phyloP scores from a whole-genome alignment of 2,113 vertebrate species.

The Zosterops hypoxanthus region DNA sequence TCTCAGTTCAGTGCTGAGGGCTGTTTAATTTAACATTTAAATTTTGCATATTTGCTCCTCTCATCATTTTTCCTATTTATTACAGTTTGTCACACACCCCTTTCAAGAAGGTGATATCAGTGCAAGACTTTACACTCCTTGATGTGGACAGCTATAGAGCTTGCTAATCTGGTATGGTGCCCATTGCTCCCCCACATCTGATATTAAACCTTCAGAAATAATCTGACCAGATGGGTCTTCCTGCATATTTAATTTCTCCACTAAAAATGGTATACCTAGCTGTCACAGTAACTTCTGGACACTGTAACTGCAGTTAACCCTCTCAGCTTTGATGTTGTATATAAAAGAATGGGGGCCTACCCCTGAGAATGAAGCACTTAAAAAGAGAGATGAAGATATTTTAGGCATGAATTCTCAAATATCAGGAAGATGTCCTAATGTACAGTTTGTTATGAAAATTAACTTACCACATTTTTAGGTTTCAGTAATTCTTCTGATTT shows the following conservation, averaged over 20 bases:
- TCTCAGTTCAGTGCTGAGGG: not conserved
- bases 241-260: not conserved
- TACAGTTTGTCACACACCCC: not conserved
- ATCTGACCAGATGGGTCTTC: not conserved
- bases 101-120: not conserved
- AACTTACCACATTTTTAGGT: not conserved
- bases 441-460: not conserved
- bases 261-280: not conserved
- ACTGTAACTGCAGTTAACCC: not conserved
- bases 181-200: not conserved
- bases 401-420: not conserved
- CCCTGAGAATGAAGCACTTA: not conserved
- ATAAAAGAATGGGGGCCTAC: not conserved
- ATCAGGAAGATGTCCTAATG: not conserved
- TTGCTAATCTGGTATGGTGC: not conserved
- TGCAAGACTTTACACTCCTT: not conserved
- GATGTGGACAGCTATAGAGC: not conserved
- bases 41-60: not conserved
- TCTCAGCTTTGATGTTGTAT: not conserved
- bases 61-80: not conserved
- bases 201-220: not conserved
- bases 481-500: not conserved
- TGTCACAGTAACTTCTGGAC: not conserved
- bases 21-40: not conserved
- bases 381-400: not conserved